These are phyloP conservation scores for Brachyhypopomus occidentalis DNA, from an alignment of 2,113 vertebrate genomes.

Conservation along the genomic window DNA sequence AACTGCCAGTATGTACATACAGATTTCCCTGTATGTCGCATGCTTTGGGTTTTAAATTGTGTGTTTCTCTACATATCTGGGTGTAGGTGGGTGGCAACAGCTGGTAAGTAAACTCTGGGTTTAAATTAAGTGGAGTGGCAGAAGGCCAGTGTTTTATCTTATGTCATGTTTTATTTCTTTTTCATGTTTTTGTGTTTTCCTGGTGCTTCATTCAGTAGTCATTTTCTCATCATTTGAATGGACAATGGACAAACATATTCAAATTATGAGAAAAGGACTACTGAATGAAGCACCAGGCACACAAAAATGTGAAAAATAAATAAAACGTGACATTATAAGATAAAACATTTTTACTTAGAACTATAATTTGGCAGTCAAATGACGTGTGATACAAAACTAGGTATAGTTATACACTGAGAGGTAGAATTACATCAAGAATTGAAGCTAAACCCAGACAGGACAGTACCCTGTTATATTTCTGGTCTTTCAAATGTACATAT, in stretches of 20 bases:
- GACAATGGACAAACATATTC: no score
- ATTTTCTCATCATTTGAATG: no score
- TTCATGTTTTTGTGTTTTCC: no score
- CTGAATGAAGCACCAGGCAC: no score
- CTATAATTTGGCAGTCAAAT: no score
- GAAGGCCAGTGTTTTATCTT: constrained; percentile 3
- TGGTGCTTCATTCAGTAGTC: no score
- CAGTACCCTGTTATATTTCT: background rate
- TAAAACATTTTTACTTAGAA: no score
- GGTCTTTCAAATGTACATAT: background rate
- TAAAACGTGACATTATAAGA: no score
- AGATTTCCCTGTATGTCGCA: constrained; percentile 66
- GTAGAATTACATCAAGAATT: background rate
- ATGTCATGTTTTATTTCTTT: no score
- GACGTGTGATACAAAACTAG: background rate
- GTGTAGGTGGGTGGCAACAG: constrained; percentile 71
- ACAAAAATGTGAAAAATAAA: no score
- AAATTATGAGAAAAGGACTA: no score
- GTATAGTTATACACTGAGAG: background rate
- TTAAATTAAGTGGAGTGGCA: constrained; percentile 35
- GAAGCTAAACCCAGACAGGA: no score
- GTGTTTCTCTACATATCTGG: constrained; percentile 68
- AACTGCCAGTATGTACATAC: constrained; percentile 37
- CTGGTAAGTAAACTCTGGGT: constrained; percentile 68
- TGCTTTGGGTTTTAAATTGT: constrained; percentile 52